Evolutionary conservation across 1,140 invertebrate genomes (phyloP).

Genomic region (Polypedilum pembai): DNA sequence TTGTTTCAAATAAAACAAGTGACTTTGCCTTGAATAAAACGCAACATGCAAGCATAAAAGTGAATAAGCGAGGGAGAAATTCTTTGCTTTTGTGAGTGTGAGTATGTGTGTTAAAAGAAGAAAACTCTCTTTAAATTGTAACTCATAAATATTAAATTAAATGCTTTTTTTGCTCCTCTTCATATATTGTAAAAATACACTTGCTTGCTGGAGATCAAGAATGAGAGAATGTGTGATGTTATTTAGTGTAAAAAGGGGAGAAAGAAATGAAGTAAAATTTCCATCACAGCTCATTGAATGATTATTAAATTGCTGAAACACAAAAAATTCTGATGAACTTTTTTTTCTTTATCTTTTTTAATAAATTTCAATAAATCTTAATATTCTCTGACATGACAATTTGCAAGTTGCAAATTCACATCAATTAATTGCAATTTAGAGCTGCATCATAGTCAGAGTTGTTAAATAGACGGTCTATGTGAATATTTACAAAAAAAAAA

Average conservation of each 20-base stretch:
- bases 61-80: too few relatives aligned
- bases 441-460: too few relatives aligned
- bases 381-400: too few relatives aligned
- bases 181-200: neutral
- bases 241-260: neutral
- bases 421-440: too few relatives aligned
- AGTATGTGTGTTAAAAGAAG: neutral
- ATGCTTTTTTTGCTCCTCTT: neutral
- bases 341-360: too few relatives aligned
- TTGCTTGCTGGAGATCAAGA: neutral
- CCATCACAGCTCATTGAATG: conserved; percentile 9
- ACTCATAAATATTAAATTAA: conserved; percentile 20
- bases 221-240: conserved; percentile 1
- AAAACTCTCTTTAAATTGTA: neutral
- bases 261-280: neutral
- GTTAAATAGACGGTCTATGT: too few relatives aligned
- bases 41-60: too few relatives aligned
- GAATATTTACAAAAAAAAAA: too few relatives aligned
- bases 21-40: too few relatives aligned
- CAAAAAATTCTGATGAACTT: neutral
- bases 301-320: neutral
- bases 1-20: too few relatives aligned
- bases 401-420: too few relatives aligned
- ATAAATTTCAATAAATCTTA: too few relatives aligned
- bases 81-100: neutral